Evolutionary conservation across 2,113 vertebrate genomes (phyloP), one percentile per base, ranked within the genome.

Genomic region (Edolisoma coerulescens): DNA sequence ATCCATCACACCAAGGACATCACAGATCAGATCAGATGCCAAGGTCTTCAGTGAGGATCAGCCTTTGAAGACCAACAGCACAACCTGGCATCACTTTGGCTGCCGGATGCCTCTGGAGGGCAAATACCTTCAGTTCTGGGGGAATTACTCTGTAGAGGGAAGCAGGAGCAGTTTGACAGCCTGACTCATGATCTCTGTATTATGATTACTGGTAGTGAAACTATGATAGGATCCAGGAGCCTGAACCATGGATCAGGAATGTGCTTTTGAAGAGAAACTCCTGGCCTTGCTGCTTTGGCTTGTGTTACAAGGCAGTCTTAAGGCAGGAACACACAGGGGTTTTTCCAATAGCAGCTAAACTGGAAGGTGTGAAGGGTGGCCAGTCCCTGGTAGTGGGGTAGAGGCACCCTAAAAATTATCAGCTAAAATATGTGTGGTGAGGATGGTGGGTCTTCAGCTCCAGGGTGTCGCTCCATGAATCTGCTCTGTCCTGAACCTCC

Each of bases 191-290:
- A 71, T 50, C 47, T 75, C 76, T 82, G 61, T 44, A 21, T 33
- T 93, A 70, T 81, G 94, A 60, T 80, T 91, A 54, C 52, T 52
- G 18, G 60, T 78, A 81, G 56, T 56, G 49, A 88, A 85, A 61
- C 71, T 59, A 26, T 84, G 60, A 42, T 30, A 89, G 73, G 56
- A 91, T 81, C 73, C 57, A 84, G 80, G 39, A 94, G 59, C 71
- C 59, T 86, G 59, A 92, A 77, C 60, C 42, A 45, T 13, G 42
- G 50, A 85, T 77, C 42, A 50, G 64, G 93, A 84, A 93, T 49
- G 73, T 53, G 87, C 73, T 84, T 93, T 74, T 41, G 78, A 89
- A 89, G 69, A 73, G 45, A 78, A 93, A 87, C 60, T 94, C 74
- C 20, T 10, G 21, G 52, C 24, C 70, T 67, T 75, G 33, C 35